phyloP scores from a whole-genome alignment of 2,797 vertebrate genomes.

The Rhynchonycteris naso region DNA sequence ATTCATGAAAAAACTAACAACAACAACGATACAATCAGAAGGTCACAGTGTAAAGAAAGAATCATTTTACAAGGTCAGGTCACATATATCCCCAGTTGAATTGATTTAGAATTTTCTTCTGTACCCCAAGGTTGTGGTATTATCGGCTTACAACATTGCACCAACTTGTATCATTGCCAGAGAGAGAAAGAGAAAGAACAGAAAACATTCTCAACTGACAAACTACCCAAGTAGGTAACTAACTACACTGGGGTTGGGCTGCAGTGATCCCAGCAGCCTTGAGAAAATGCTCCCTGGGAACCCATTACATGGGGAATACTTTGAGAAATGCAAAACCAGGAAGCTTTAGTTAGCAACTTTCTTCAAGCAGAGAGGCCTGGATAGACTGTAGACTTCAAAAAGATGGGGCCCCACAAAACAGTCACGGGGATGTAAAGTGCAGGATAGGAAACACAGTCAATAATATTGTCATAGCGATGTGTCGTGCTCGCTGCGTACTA shows the following conservation, averaged over 20 bases:
- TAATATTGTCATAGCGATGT: not conserved
- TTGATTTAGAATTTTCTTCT: constrained; percentile 36
- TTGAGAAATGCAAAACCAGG: not conserved
- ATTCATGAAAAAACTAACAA: not conserved
- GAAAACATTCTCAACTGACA: not conserved
- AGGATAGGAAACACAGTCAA: not conserved
- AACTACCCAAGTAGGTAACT: not conserved
- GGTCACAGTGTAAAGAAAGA: not conserved
- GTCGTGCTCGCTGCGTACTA: not conserved
- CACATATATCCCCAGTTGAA: not conserved
- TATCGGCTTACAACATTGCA: not conserved
- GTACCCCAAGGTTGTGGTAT: not conserved
- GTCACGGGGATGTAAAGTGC: not conserved
- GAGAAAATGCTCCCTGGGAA: not conserved
- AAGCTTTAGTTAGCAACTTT: not conserved
- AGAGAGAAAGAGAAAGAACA: too few species aligned
- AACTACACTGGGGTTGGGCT: not conserved
- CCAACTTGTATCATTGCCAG: not conserved
- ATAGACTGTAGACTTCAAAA: not conserved
- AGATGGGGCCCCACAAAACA: not conserved
- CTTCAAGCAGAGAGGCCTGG: not conserved
- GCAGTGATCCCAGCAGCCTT: not conserved
- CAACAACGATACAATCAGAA: not conserved
- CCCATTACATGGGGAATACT: too few species aligned
- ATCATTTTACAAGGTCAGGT: not conserved